phyloP scores from a whole-genome alignment of 2,888 invertebrate species.

The Platynereis dumerilii region DNA sequence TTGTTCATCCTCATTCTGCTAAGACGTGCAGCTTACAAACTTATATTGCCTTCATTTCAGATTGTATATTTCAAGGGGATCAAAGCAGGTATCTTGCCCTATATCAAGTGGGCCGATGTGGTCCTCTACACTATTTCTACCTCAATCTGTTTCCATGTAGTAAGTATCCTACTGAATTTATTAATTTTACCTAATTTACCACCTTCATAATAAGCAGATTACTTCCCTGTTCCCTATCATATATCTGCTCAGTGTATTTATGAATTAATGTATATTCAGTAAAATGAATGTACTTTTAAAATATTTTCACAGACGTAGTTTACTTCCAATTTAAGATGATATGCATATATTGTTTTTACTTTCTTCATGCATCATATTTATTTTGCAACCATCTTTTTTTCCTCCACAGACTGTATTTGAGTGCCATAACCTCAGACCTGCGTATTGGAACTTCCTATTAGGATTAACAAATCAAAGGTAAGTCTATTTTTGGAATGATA shows the following conservation, averaged over 20 bases:
- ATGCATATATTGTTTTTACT: background rate
- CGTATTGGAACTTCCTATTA: slow-evolving; percentile 82
- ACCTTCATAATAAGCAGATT: no score
- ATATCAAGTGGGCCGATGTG: slow-evolving; percentile 74
- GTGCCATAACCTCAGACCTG: slow-evolving; percentile 78
- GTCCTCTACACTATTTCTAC: slow-evolving; percentile 80
- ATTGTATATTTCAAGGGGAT: slow-evolving; percentile 77
- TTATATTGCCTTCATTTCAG: slow-evolving; percentile 61
- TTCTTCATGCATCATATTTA: background rate
- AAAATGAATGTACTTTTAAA: no score
- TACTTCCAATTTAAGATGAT: no score
- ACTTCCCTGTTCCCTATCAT: no score
- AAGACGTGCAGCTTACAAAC: background rate
- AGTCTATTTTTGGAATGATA: no score
- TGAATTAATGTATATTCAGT: no score
- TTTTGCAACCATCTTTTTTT: background rate
- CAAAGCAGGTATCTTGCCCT: slow-evolving; percentile 72
- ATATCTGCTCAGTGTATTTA: no score
- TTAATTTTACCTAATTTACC: no score
- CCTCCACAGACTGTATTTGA: slow-evolving; percentile 78
- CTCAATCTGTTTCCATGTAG: slow-evolving; percentile 77
- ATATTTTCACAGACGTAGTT: no score
- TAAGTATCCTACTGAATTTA: slow-evolving; percentile 42
- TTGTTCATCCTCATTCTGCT: slow-evolving; percentile 1
- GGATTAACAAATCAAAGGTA: slow-evolving; percentile 72